These are phyloP conservation scores for Gorsachius goisagi DNA, from an alignment of 2,113 vertebrate species.

Conservation along the genomic window DNA sequence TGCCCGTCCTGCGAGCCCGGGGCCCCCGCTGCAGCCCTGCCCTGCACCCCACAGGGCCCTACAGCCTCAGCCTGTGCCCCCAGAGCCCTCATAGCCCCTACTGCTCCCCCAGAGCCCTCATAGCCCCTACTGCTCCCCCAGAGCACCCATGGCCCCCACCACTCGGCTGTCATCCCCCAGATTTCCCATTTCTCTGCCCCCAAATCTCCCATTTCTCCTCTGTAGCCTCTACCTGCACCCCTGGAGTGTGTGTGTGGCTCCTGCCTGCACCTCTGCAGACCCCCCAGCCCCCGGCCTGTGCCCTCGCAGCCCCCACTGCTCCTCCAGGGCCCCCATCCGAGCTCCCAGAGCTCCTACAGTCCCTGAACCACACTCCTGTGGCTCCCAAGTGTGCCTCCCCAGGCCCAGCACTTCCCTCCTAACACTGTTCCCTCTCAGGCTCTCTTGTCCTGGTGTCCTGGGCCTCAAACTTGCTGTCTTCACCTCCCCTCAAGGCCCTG, in stretches of 20 bases:
- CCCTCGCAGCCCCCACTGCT: neutral
- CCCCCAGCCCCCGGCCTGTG: neutral
- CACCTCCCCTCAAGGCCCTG: neutral
- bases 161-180: accelerated
- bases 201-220: accelerated
- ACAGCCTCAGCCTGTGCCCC: neutral
- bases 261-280: accelerated
- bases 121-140: neutral
- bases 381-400: neutral
- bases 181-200: no score
- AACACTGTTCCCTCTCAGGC: neutral
- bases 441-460: no score
- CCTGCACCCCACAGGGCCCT: no score
- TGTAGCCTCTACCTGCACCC: neutral
- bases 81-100: accelerated
- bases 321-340: neutral
- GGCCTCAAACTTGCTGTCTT: neutral
- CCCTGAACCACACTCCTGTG: neutral
- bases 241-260: neutral
- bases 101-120: accelerated
- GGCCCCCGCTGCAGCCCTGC: neutral
- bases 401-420: neutral
- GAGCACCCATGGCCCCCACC: no score
- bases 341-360: neutral
- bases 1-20: neutral